Percentiles rank a stretch among this genome's conserved stretches.
Evolutionary conservation across 1,140 invertebrate species (phyloP).

Genomic region (Nautilus pompilius): DNA sequence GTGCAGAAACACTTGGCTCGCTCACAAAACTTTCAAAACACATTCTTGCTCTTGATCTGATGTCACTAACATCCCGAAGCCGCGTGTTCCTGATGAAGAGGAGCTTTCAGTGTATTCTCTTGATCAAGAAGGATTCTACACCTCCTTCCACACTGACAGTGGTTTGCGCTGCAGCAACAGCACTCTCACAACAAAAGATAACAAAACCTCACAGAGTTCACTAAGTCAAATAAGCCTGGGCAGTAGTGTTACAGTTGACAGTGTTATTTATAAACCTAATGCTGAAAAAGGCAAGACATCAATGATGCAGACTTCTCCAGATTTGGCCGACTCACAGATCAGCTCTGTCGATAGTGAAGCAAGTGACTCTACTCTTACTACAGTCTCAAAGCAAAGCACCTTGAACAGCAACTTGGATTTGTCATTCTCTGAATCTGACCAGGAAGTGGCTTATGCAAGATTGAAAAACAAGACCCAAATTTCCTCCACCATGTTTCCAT

Average conservation of each 20-base stretch:
- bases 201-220: conserved; percentile 22
- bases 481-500: conserved; percentile 26
- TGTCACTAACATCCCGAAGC: conserved; percentile 18
- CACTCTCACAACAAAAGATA: conserved; percentile 29
- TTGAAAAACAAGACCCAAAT: conserved; percentile 32
- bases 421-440: conserved; percentile 41
- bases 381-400: background rate
- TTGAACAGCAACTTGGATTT: conserved; percentile 33
- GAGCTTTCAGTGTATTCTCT: conserved; percentile 91
- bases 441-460: conserved; percentile 34
- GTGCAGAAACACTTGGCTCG: conserved; percentile 25
- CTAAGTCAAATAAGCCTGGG: conserved; percentile 28
- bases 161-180: conserved; percentile 62
- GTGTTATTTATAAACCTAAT: conserved; percentile 34
- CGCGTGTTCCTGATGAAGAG: conserved; percentile 71
- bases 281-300: background rate
- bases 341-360: background rate
- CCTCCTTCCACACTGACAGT: conserved; percentile 93
- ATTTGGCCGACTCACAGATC: no score
- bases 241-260: conserved; percentile 32
- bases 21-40: conserved; percentile 39
- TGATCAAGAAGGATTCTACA: conserved; percentile 96
- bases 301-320: no score
- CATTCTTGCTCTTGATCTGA: conserved; percentile 37
- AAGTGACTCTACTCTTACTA: background rate